Evolutionary conservation across 2,888 invertebrate species (phyloP), one percentile per base, ranked within the genome.

Genomic region (Urechis unicinctus): DNA sequence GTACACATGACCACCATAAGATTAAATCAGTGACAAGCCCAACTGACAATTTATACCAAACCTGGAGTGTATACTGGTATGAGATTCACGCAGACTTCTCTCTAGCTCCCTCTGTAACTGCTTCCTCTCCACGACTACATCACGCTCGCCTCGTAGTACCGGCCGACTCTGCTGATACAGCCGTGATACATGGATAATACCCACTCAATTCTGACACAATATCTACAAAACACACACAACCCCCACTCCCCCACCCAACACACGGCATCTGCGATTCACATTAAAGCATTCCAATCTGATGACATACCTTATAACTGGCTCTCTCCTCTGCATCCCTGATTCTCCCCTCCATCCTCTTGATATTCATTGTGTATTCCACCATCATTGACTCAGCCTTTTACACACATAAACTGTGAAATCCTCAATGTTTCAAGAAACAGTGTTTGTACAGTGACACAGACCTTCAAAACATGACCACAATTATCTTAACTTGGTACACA

Each of bases 361-460:
- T 69, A 45, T 72, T 72, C 47, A 64, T 58, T 0, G 69, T 71
- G 62, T 73, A 74, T 49, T 74, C 73, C 17, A 64, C 59, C 52
- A 75, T 66, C 66, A 71, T 66, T 53, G 68, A 64, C 53, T 74
- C 73, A 3, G 70, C 70, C 72, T 74, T 53, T 21, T 29, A 53
- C 22, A 25, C 5, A 25, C 13, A 48, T 5, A 36, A 45, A 45
- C 13, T 45, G 45, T n/a, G n/a, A n/a, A n/a, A n/a, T n/a, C n/a
- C n/a, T 13, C n/a, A 9, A 36, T 36, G 9, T 9, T 36, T 36
- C 41, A 36, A 36, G 13, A 36, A 36, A 36, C 9, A n/a, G 21
- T 45, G 45, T 21, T 45, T 6, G 21, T 45, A 45, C 13, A 45
- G 13, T 36, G 9, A 36, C 41, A 36, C 41, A 13, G 41, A 36